phyloP scores from a whole-genome alignment of 2,888 invertebrate genomes.

The Tanaodytes sp. region DNA sequence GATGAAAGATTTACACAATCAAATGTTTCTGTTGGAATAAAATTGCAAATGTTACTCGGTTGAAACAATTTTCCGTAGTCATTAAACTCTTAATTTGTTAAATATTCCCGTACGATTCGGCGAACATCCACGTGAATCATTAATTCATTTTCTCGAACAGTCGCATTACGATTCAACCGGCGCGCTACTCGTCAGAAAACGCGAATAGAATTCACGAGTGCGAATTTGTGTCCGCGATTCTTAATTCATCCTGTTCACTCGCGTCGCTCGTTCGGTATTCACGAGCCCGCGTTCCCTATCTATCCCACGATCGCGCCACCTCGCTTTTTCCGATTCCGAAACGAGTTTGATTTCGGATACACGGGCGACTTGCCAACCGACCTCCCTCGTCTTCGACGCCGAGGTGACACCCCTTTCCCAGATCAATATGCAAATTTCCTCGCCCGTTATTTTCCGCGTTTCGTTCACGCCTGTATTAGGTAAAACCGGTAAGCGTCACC shows the following conservation, averaged over 20 bases:
- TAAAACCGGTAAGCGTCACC: too few relatives aligned
- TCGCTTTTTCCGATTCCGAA: slow-evolving; percentile 29
- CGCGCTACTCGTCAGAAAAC: slow-evolving; percentile 9
- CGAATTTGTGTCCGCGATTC: slow-evolving; percentile 42
- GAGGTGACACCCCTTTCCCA: slow-evolving; percentile 57
- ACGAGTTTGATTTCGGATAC: slow-evolving; percentile 52
- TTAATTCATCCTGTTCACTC: slow-evolving; percentile 46
- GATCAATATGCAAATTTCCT: slow-evolving; percentile 69
- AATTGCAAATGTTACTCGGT: too few relatives aligned
- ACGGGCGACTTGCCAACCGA: slow-evolving; percentile 56
- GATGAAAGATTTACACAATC: too few relatives aligned
- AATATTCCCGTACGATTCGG: too few relatives aligned
- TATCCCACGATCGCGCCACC: slow-evolving; percentile 24
- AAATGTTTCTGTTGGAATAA: too few relatives aligned
- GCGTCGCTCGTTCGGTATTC: background rate
- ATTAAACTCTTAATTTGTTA: too few relatives aligned
- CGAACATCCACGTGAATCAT: too few relatives aligned
- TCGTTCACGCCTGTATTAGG: slow-evolving; percentile 64
- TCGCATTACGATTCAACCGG: too few relatives aligned
- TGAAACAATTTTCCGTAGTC: too few relatives aligned
- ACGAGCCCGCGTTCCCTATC: slow-evolving; percentile 6
- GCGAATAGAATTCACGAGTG: slow-evolving; percentile 27
- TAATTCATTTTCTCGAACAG: too few relatives aligned
- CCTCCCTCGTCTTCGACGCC: slow-evolving; percentile 46
- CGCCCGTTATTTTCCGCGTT: slow-evolving; percentile 60